Evolutionary conservation across 2,888 invertebrate species (phyloP).

Genomic region (Cephus pygmeus): DNA sequence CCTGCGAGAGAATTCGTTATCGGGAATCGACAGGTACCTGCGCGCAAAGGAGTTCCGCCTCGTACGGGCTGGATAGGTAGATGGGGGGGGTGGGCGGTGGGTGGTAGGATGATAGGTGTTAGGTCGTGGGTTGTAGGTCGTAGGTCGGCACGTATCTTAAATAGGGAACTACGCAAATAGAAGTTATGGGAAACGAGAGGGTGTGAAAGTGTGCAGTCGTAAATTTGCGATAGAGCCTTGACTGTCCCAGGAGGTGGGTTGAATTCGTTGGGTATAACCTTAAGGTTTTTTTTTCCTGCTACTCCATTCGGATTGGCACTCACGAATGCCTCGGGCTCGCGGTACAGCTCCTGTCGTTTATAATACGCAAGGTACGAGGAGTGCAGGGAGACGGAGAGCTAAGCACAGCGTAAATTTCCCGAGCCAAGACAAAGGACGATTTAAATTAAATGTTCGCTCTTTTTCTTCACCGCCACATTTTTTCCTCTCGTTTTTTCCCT

Average conservation of each 20-base stretch:
- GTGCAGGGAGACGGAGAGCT: not conserved
- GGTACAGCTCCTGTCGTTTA: not conserved
- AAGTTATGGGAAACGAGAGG: not conserved
- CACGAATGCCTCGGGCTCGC: not conserved
- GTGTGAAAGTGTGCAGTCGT: not conserved
- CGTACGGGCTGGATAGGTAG: slow-evolving; percentile 28
- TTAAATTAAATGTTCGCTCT: slow-evolving; percentile 49
- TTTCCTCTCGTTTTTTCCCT: slow-evolving; percentile 18
- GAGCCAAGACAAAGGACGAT: slow-evolving; percentile 40
- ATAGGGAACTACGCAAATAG: not conserved
- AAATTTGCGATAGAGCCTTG: not conserved
- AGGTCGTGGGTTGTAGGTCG: not conserved
- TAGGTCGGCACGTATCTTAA: not conserved
- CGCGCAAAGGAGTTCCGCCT: slow-evolving; percentile 16
- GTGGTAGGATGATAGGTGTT: not conserved
- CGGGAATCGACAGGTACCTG: slow-evolving; percentile 46
- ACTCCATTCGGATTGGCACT: not conserved
- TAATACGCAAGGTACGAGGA: not conserved
- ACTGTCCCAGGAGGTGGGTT: slow-evolving; percentile 6
- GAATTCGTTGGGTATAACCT: not conserved
- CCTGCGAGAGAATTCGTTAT: slow-evolving; percentile 47
- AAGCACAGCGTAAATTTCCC: not conserved
- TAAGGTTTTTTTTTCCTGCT: not conserved
- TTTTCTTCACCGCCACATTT: slow-evolving; percentile 28
- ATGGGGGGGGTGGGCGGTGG: too few species aligned